A percentile compares a stretch with the other conserved stretches of the same genome.
Conservation (phyloP, 2,797 vertebrate species). For the Acrocephalus scirpaceus region DNA sequence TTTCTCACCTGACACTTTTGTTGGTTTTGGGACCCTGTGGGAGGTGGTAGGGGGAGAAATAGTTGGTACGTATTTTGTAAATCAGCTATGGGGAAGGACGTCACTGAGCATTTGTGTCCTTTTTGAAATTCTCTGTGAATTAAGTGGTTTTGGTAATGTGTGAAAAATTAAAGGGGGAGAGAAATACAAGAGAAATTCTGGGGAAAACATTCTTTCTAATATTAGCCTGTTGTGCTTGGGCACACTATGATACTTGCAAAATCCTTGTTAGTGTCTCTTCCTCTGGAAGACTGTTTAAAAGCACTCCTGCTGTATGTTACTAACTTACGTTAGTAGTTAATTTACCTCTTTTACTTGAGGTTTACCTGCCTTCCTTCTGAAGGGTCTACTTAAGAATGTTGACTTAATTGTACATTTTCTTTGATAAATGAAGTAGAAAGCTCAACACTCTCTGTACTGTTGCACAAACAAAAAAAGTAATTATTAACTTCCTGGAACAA, state of each 20-base stretch:
- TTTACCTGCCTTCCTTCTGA: not conserved
- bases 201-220: not conserved
- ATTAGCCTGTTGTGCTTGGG: not conserved
- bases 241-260: not conserved
- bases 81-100: fast-evolving
- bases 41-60: not conserved
- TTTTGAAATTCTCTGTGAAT: not conserved
- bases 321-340: not conserved
- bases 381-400: not conserved
- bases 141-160: not conserved
- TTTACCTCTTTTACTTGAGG: not conserved
- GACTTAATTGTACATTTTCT: not conserved
- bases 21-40: not conserved
- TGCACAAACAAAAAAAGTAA: not conserved
- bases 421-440: not conserved
- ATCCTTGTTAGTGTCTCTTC: not conserved
- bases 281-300: not conserved
- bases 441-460: not conserved
- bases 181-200: not conserved
- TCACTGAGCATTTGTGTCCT: not conserved
- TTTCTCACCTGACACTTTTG: not conserved
- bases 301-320: not conserved
- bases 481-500: not conserved
- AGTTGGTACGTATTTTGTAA: not conserved
- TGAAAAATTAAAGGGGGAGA: not conserved